phyloP scores from a whole-genome alignment of 92 coral and sea anemone species.

The Pocillopora grandis region DNA sequence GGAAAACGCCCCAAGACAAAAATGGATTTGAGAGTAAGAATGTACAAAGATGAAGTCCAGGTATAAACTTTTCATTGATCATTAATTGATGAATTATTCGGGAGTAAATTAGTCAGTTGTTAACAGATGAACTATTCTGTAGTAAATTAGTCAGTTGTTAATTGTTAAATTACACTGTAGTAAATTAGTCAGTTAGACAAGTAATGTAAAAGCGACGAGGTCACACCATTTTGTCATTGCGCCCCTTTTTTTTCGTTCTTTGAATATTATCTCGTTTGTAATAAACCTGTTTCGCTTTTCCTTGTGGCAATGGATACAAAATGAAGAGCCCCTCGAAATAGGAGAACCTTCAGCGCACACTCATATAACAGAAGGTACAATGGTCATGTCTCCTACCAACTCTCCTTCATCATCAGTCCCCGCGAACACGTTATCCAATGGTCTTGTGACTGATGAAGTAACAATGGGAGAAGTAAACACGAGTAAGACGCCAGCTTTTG shows the following conservation, averaged over 20 bases:
- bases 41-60: conserved; percentile 90
- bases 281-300: background rate
- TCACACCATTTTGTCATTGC: background rate
- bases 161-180: no score
- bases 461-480: background rate
- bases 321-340: conserved; percentile 57
- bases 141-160: no score
- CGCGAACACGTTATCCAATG: background rate
- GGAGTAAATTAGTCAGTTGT: no score
- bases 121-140: no score
- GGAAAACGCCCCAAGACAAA: conserved; percentile 87
- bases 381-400: conserved; percentile 10
- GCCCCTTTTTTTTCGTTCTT: no score
- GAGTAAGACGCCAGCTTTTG: background rate
- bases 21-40: conserved; percentile 87
- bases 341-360: conserved; percentile 50
- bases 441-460: background rate
- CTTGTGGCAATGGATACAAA: conserved; percentile 70
- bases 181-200: no score
- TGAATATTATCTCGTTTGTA: no score
- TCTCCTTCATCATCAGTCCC: background rate
- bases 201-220: no score
- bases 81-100: background rate
- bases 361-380: conserved; percentile 46
- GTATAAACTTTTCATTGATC: conserved; percentile 29